phyloP scores from a whole-genome alignment of 1,140 invertebrate species.

The Anastrepha obliqua region DNA sequence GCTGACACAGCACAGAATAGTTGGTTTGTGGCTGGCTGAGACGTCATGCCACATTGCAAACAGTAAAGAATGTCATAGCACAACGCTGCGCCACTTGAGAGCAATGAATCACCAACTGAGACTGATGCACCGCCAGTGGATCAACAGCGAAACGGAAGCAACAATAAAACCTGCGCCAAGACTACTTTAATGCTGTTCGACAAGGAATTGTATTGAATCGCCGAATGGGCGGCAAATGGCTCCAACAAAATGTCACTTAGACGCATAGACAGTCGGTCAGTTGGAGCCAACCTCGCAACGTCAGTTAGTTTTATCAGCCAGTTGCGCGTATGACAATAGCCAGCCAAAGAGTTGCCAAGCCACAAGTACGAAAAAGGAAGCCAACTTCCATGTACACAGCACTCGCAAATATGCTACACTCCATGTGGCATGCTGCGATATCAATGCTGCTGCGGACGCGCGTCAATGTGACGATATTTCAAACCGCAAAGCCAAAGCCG shows the following conservation, averaged over 20 bases:
- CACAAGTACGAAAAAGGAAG: constrained; percentile 35
- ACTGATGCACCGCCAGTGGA: neutral
- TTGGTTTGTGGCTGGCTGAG: neutral
- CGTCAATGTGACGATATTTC: neutral
- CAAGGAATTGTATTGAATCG: constrained; percentile 33
- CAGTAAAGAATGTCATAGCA: constrained; percentile 18
- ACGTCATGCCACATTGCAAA: constrained; percentile 3
- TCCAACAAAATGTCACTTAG: neutral
- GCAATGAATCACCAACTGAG: constrained; percentile 34
- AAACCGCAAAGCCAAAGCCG: constrained; percentile 39
- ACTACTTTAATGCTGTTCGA: neutral
- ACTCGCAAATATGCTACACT: constrained; percentile 27
- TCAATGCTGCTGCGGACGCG: constrained; percentile 17
- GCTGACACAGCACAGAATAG: neutral
- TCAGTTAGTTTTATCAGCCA: neutral
- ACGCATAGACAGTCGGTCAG: neutral
- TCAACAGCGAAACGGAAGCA: neutral
- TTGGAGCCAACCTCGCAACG: neutral
- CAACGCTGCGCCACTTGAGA: neutral
- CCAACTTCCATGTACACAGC: neutral
- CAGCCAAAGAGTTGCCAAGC: neutral
- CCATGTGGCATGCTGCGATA: constrained; percentile 33
- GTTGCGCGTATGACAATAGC: neutral
- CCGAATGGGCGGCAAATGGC: neutral
- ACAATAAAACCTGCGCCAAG: constrained; percentile 12